Base-by-base conservation (phyloP, 2,888 invertebrate genomes). In the Standfussiana lucernea region DNA sequence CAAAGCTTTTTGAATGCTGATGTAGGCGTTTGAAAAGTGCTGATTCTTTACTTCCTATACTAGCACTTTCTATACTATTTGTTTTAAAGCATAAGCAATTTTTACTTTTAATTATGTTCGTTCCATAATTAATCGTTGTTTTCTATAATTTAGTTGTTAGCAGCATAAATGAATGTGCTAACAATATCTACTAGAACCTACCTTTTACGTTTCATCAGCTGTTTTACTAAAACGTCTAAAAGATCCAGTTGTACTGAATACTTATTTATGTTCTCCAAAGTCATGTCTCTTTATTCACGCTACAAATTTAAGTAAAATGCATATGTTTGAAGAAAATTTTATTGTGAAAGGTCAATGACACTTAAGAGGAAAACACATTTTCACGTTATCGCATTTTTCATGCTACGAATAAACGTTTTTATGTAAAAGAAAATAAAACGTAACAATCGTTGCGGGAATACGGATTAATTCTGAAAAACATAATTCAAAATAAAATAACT, bases 281-380 rank as follows among this genome's bases (percentile, higher is more conserved):
- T 47, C 45, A 40, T 28, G 28, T 45, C 32, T 32, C 15, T 28
- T 32, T n/a, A 59, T 18, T 18, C n/a, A 53, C 8, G 28, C 6
- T 32, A 37, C 24, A 76, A 59, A 45, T 50, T 2, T 32, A 37
- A 18, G 7, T 56, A 50, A 71, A 79, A 61, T 69, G 61, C 67
- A 53, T 50, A 37, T 35, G 28, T 62, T 71, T 40, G 32, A n/a
- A 40, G 35, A 45, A 32, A 64, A 42, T 59, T 65, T 67, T 40
- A 77, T 71, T 73, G 64, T 67, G 8, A 75, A 76, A 77, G 77
- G 80, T 86, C 77, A 86, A 85, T 70, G 79, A 87, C 83, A 69
- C 50, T 77, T 61, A 59, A 70, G 37, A 64, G 75, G 35, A 74
- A 83, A 80, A 81, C 53, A 75, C 35, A 59, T 61, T 79, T 79